Evolutionary conservation across 2,888 invertebrate genomes (phyloP), one percentile per base, ranked within the genome.

Genomic region (Chrysina gloriosa): DNA sequence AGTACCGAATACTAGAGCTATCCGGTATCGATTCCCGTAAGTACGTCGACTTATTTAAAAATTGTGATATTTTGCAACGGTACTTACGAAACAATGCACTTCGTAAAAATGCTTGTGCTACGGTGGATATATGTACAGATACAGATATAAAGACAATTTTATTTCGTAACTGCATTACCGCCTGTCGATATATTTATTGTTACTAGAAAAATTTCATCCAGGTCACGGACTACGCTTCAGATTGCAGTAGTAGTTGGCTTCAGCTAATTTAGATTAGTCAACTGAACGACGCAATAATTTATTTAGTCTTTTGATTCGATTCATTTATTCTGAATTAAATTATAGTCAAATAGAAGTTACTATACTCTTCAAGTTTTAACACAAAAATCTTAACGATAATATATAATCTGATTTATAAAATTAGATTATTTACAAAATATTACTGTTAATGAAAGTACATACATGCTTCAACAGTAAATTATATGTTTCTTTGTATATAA

Each of bases 1-100:
- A 39, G 11, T 39, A 31, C 14, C 21, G 11, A 52, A 19, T 31
- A 52, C 34, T 52, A 6, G 16, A 31, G 16, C 34, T 6, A 31
- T 52, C 31, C 9, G 31, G n/a, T 19, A 21, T 25, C 11, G 16
- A 2, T 52, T 16, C 52, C 31, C 27, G 52, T 16, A 52, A 52
- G 31, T 52, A 19, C 31, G 29, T 7, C 5, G 19, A 16, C 19
- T 52, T 19, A 52, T 52, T 31, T n/a, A 7, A 29, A 52, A 19
- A 19, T 52, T 4, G 16, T 52, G 52, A 31, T 52, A 52, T 52
- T 52, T 52, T 31, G 52, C 52, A 52, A 52, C 52, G 52, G 52
- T 52, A 52, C 52, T 52, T 52, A 31, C 52, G 52, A 31, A 29
- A 52, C 52, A 21, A 11, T 19, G 31, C 31, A 31, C 16, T 31